Evolutionary conservation across 1,140 invertebrate genomes (phyloP).

Genomic region (Nasonia giraulti): DNA sequence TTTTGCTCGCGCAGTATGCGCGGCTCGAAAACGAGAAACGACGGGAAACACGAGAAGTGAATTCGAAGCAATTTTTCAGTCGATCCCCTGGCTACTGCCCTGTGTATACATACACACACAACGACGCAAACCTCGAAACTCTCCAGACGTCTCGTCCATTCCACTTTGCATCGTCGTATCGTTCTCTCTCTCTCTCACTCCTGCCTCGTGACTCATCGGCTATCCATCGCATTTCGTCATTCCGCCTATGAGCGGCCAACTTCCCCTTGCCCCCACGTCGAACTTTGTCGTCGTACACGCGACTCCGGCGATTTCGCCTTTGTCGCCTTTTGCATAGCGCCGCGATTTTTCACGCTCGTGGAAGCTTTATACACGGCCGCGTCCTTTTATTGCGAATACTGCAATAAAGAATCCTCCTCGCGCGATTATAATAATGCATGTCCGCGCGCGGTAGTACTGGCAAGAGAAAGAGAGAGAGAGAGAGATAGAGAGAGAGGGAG

Average conservation of each 20-base stretch:
- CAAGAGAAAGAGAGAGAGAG: neutral
- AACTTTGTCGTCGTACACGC: conserved; percentile 12
- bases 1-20: too few species aligned
- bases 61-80: neutral
- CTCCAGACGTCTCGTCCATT: neutral
- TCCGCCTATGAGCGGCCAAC: neutral
- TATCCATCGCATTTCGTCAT: conserved; percentile 30
- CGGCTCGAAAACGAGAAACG: neutral
- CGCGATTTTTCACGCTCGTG: conserved; percentile 35
- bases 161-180: conserved; percentile 9
- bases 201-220: conserved; percentile 40
- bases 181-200: neutral
- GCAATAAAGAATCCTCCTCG: conserved; percentile 13
- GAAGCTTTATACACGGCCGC: neutral
- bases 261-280: neutral
- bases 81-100: neutral
- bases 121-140: neutral
- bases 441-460: neutral
- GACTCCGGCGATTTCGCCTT: neutral
- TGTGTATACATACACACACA: neutral
- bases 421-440: conserved; percentile 15
- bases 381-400: conserved; percentile 22
- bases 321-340: neutral
- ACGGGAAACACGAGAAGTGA: neutral
- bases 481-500: too few species aligned